Percentiles rank a stretch among this genome's conserved stretches.
Evolutionary conservation across 2,113 vertebrate species (phyloP).

Genomic region (Oryzias melastigma): DNA sequence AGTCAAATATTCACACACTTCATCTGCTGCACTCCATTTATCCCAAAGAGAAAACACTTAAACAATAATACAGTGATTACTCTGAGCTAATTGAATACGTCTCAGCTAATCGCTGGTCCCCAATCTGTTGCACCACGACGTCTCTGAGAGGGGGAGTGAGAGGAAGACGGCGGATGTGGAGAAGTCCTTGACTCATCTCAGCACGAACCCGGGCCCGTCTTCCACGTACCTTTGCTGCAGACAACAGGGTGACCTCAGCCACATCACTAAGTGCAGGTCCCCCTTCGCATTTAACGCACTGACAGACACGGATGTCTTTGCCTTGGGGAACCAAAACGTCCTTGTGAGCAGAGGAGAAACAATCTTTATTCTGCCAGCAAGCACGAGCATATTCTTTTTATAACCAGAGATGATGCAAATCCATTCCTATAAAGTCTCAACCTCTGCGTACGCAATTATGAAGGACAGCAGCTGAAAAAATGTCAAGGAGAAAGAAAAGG

Average conservation of each 20-base stretch:
- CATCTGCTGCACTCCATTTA: constrained; percentile 31
- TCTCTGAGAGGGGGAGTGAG: not conserved
- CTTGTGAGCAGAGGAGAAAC: constrained; percentile 36
- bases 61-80: constrained; percentile 45
- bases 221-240: constrained; percentile 2
- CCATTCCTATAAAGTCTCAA: constrained; percentile 3
- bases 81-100: constrained; percentile 43
- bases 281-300: constrained; percentile 48
- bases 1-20: constrained; percentile 7
- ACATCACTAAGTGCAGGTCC: constrained; percentile 15
- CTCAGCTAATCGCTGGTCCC: constrained; percentile 33
- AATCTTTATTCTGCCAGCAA: constrained; percentile 16
- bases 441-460: not conserved
- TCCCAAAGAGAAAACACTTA: constrained; percentile 41
- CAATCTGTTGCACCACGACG: constrained; percentile 17
- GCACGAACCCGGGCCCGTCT: constrained; percentile 21
- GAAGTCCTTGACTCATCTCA: constrained; percentile 44
- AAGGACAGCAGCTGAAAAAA: not conserved
- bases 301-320: constrained; percentile 30
- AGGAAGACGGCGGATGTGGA: constrained; percentile 26
- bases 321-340: constrained; percentile 37
- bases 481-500: not conserved
- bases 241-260: constrained; percentile 41
- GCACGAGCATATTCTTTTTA: constrained; percentile 16
- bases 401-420: constrained; percentile 9